Conservation (phyloP, 2,113 vertebrate genomes). For the Perognathus longimembris region DNA sequence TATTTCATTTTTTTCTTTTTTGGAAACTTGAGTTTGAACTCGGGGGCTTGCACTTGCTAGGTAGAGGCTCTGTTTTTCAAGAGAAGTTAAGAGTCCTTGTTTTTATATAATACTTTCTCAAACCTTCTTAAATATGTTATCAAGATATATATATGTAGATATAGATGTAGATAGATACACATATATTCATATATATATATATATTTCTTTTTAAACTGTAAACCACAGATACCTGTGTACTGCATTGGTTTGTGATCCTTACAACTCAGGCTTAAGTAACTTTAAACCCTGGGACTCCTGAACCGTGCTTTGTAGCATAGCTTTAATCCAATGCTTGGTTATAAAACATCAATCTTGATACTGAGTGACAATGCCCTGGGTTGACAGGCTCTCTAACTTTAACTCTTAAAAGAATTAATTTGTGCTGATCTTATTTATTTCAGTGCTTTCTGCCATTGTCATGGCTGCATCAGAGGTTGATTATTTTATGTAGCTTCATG, state of each 20-base stretch:
- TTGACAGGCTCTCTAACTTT: not conserved
- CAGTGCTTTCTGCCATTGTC: not conserved
- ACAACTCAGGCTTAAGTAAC: not conserved
- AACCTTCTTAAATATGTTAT: not conserved
- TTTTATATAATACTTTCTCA: not conserved
- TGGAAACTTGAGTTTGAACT: too few relatives aligned
- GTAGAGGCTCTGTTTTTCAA: not conserved
- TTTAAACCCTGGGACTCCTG: not conserved
- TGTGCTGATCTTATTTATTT: not conserved
- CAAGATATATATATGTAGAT: not conserved
- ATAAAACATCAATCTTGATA: not conserved
- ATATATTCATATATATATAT: not conserved
- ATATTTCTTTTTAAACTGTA: not conserved
- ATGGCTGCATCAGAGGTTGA: not conserved
- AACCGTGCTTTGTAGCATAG: not conserved
- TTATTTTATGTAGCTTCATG: slow-evolving; percentile 16
- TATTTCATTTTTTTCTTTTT: too few relatives aligned
- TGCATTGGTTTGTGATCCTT: not conserved
- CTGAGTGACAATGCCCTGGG: not conserved
- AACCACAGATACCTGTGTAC: not conserved
- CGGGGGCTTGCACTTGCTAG: too few relatives aligned
- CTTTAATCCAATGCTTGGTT: not conserved
- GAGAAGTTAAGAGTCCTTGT: not conserved
- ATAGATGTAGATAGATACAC: too few relatives aligned
- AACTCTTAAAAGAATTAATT: not conserved